These are phyloP conservation scores for Phataginus tricuspis DNA, from an alignment of 2,797 vertebrate genomes.

Conservation along the genomic window DNA sequence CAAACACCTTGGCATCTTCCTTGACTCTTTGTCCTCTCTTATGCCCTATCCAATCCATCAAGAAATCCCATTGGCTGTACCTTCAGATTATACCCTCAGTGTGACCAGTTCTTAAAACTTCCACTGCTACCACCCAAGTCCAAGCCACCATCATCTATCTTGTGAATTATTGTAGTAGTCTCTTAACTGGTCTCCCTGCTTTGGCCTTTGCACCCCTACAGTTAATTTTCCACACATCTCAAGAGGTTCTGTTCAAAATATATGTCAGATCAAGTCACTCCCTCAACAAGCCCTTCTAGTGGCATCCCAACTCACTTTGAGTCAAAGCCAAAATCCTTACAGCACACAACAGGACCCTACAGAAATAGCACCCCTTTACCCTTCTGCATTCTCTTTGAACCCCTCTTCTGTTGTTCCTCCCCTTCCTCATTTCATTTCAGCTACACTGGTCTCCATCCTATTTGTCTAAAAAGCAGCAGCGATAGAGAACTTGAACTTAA, in stretches of 20 bases:
- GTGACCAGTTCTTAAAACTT: constrained; percentile 1
- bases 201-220: background rate
- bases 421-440: background rate
- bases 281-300: background rate
- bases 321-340: constrained; percentile 22
- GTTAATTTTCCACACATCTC: constrained; percentile 5
- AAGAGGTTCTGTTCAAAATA: background rate
- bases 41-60: background rate
- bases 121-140: background rate
- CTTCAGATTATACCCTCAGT: background rate
- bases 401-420: background rate
- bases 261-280: background rate
- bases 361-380: background rate
- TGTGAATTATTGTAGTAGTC: background rate
- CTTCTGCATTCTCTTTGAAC: background rate
- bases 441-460: background rate
- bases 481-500: background rate
- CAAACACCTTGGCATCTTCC: background rate
- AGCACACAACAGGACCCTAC: background rate
- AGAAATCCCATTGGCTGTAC: background rate
- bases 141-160: background rate
- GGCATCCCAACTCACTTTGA: background rate
- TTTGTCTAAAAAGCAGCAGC: background rate
- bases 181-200: background rate
- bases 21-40: background rate